Evolutionary conservation across 2,888 invertebrate genomes (phyloP).

Genomic region (Lasioglossum oenotherae): DNA sequence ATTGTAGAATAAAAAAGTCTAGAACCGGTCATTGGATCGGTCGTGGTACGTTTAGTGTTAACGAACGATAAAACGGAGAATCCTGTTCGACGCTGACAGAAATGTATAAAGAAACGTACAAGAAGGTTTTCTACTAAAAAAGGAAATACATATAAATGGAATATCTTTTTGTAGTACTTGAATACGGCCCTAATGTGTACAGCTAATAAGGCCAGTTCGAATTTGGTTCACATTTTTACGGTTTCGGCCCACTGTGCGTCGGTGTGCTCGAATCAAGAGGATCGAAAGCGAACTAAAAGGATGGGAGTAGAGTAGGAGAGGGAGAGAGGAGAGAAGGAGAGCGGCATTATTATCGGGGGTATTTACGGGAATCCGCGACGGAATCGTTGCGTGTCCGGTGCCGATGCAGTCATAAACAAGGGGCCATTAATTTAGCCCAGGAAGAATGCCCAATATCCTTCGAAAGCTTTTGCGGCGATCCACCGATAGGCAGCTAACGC

Average conservation of each 20-base stretch:
- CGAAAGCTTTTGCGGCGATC: constrained; percentile 73
- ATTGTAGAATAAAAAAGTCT: too few species aligned
- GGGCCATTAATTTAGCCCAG: constrained; percentile 82
- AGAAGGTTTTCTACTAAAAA: not conserved
- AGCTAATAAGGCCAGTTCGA: not conserved
- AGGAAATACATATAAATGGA: not conserved
- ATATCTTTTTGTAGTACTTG: not conserved
- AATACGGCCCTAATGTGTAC: not conserved
- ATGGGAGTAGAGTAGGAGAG: not conserved
- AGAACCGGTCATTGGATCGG: too few species aligned
- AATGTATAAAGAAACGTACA: too few species aligned
- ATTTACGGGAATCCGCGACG: constrained; percentile 81
- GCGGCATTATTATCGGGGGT: constrained; percentile 69
- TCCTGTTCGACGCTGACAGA: too few species aligned
- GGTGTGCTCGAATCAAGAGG: not conserved
- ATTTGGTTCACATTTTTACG: not conserved
- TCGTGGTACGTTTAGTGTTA: not conserved
- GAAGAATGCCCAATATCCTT: constrained; percentile 82
- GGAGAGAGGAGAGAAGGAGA: constrained; percentile 30
- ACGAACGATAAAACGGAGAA: too few species aligned
- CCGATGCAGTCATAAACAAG: constrained; percentile 82
- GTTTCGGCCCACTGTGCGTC: not conserved
- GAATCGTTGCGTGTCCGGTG: constrained; percentile 81
- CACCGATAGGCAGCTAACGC: constrained; percentile 75
- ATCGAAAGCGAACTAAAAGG: not conserved